These are phyloP conservation scores for Erethizon dorsatum DNA, from an alignment of 2,797 vertebrate species.

Conservation along the genomic window DNA sequence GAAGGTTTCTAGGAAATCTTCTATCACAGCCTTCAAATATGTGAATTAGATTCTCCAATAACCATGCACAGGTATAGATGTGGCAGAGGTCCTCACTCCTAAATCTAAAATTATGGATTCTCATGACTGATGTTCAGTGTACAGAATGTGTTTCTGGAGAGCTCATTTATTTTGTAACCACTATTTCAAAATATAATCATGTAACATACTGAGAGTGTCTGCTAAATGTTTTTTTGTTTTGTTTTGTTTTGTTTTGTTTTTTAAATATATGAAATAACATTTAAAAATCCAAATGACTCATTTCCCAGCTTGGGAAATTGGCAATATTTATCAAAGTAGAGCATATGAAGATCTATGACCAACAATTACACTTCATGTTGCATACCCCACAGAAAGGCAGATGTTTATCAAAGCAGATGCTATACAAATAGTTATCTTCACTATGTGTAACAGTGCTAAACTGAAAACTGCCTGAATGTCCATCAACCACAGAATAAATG, in stretches of 20 bases:
- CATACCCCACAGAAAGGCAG: background rate
- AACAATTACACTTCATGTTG: background rate
- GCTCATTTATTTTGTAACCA: conserved; percentile 1
- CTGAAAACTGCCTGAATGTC: background rate
- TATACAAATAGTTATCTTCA: background rate
- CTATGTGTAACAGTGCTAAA: background rate
- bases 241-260: no score
- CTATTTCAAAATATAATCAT: conserved; percentile 6
- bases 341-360: background rate
- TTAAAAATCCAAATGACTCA: background rate
- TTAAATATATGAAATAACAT: background rate
- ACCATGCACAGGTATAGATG: background rate
- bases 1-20: background rate
- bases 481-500: background rate
- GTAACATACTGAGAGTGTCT: background rate
- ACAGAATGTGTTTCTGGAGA: conserved; percentile 5
- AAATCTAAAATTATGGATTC: background rate
- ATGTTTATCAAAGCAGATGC: background rate
- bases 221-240: background rate
- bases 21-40: background rate
- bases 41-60: background rate
- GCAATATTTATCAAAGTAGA: background rate
- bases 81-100: background rate
- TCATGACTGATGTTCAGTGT: background rate
- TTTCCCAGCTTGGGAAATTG: background rate